Base-by-base conservation (phyloP, 2,888 invertebrate species). In the Charanyca ferruginea region DNA sequence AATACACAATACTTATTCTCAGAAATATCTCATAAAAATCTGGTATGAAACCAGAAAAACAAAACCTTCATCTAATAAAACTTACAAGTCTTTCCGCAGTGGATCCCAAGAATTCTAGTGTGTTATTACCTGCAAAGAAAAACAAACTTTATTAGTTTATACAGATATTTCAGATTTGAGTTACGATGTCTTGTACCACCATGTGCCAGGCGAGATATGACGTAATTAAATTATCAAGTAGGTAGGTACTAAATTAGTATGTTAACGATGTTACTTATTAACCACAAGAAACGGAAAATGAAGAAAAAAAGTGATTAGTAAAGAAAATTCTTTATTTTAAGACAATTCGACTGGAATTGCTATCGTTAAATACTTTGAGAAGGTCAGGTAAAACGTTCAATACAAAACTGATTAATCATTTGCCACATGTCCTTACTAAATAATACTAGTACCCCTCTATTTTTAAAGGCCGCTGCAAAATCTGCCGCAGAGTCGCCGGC, bases 61-160 rank as follows among this genome's bases (percentile, higher is more conserved):
- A 48, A 23, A n/a, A 74, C 80, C 76, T 67, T 64, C 45, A 45
- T 42, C 18, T 8, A 47, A 61, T 52, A 64, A 62, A 71, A 60
- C 62, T 55, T 76, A 44, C 49, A 44, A 55, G n/a, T 32, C 7
- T 55, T 62, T 53, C 60, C 72, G 55, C 68, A 75, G 44, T 58
- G 52, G 53, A 55, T 76, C 61, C 67, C 61, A 68, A 83, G 79
- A 79, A 81, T 79, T n/a, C n/a, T 48, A 60, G 20, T 59, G 35
- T 45, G 35, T 23, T 59, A 53, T 80, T 86, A 87, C 85, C 86
- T 87, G 83, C 58, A 83, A 85, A 66, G 52, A 71, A 79, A 83
- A 82, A 84, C 13, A 68, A 54, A 65, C 80, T 58, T 45, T 85
- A 75, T 81, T 68, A 71, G 1, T 60, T 20, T 0, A 0, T n/a